Base-by-base conservation (phyloP, 2,888 invertebrate species). In the Philereme vetulata region DNA sequence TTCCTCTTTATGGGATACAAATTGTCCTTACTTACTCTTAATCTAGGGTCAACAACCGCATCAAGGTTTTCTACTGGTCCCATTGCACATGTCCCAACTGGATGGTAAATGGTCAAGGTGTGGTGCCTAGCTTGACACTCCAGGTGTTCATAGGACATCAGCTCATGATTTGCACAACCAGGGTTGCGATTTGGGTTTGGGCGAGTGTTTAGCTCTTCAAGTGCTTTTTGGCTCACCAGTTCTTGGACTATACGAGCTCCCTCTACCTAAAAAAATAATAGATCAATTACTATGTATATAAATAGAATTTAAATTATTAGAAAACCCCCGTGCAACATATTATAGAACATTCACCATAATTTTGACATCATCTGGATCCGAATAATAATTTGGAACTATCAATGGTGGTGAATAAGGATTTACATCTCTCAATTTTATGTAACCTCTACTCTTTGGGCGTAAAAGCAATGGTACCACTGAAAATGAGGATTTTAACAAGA, bases 361-460 rank as follows among this genome's bases (percentile, higher is more conserved):
- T 68, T 94, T 93, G 32, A 97, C 78, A 77, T 98, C 98, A 40
- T 93, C 84, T 0, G 95, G 95, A 74, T 96, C 93, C 0, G 93
- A 85, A 73, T 95, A 96, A 81, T 98, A 98, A 82, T 98, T 98
- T 0, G 98, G 96, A 82, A 96, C 95, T 62, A 99, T 97, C n/a
- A 94, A 82, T 0, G 98, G 97, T 67, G 96, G 94, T 0, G 95
- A 93, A 56, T 93, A 89, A 0, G 97, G 96, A 78, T 96, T 93
- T 0, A 90, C 88, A 50, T 96, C 95, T 68, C 90, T 93, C 1
- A 99, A 84, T 68, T 93, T 88, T 9, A 97, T 78, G 67, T 88
- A 93, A 0, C 97, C 97, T 47, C 94, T 87, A 71, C 96, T 96
- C 65, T 90, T 93, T 0, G 97, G 97, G 53, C 97, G 88, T 74